Conservation (phyloP, 2,888 invertebrate genomes). For the Campaea margaritaria region DNA sequence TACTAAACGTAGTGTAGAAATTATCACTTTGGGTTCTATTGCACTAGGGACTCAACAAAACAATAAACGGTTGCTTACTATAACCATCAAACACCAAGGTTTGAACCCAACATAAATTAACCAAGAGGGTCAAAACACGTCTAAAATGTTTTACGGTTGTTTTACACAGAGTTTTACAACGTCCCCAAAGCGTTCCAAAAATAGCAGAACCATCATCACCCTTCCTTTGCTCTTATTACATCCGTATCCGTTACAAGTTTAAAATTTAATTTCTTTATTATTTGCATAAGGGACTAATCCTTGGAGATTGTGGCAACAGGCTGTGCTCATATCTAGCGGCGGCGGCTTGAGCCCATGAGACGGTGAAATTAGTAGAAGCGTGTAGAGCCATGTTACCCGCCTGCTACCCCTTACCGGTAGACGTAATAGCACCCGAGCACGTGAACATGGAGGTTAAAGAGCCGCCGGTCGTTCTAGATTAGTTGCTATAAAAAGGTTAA, state of each 20-base stretch:
- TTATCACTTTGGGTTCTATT: too few relatives aligned
- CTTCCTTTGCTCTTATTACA: slow-evolving; percentile 35
- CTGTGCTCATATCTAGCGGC: slow-evolving; percentile 10
- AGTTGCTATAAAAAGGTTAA: neutral
- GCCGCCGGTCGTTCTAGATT: slow-evolving; percentile 24
- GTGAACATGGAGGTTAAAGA: slow-evolving; percentile 48
- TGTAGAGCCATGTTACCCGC: slow-evolving; percentile 50
- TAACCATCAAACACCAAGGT: slow-evolving; percentile 24
- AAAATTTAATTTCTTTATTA: slow-evolving; percentile 61
- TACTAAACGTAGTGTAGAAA: too few relatives aligned
- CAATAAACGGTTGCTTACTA: slow-evolving; percentile 18
- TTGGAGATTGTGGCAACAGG: slow-evolving; percentile 63
- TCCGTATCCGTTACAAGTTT: slow-evolving; percentile 44
- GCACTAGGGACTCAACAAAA: slow-evolving; percentile 9
- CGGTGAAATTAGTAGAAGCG: slow-evolving; percentile 71
- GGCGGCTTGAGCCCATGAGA: slow-evolving; percentile 62
- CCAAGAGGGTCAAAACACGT: slow-evolving; percentile 21
- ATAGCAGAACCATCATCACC: slow-evolving; percentile 27
- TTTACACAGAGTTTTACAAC: slow-evolving; percentile 25
- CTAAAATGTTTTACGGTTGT: slow-evolving; percentile 29
- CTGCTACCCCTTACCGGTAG: slow-evolving; percentile 42
- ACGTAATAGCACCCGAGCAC: slow-evolving; percentile 50
- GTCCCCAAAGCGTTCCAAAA: slow-evolving; percentile 24
- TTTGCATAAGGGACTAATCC: slow-evolving; percentile 61
- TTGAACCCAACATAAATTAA: slow-evolving; percentile 29